These are phyloP conservation scores for Catostomus latipinnis DNA, from an alignment of 2,797 vertebrate genomes.

Conservation along the genomic window DNA sequence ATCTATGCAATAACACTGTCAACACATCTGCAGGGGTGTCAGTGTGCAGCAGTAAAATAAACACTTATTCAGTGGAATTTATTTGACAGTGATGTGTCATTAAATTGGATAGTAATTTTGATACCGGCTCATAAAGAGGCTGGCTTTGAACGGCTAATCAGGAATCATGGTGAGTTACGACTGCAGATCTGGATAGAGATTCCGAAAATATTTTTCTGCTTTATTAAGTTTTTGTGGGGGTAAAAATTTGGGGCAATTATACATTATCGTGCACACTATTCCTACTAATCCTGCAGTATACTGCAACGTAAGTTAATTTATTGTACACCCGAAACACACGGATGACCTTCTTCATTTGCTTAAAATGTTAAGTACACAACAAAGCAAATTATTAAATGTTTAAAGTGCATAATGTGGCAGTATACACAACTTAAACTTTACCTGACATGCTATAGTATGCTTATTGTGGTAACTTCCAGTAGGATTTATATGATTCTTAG, in stretches of 20 bases:
- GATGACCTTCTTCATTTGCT: too few relatives aligned
- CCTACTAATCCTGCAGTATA: too few relatives aligned
- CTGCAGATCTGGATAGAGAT: neutral
- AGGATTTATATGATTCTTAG: too few relatives aligned
- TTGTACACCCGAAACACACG: too few relatives aligned
- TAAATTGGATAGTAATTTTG: constrained; percentile 3
- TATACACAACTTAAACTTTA: too few relatives aligned
- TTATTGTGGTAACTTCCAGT: too few relatives aligned
- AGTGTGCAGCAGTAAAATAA: constrained; percentile 5
- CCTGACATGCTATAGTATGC: too few relatives aligned
- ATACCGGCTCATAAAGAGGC: neutral
- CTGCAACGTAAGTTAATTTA: too few relatives aligned
- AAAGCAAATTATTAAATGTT: too few relatives aligned
- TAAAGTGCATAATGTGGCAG: too few relatives aligned
- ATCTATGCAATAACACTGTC: too few relatives aligned
- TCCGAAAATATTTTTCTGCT: neutral
- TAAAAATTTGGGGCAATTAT: constrained; percentile 5
- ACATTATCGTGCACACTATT: neutral
- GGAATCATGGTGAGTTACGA: neutral
- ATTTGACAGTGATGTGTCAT: neutral
- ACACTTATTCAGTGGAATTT: neutral
- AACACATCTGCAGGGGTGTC: neutral
- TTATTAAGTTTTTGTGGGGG: neutral
- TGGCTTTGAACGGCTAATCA: neutral
- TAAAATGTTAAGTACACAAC: too few relatives aligned